Evolutionary conservation across 2,888 invertebrate species (phyloP).

Genomic region (Mesopsocus fuscifrons): DNA sequence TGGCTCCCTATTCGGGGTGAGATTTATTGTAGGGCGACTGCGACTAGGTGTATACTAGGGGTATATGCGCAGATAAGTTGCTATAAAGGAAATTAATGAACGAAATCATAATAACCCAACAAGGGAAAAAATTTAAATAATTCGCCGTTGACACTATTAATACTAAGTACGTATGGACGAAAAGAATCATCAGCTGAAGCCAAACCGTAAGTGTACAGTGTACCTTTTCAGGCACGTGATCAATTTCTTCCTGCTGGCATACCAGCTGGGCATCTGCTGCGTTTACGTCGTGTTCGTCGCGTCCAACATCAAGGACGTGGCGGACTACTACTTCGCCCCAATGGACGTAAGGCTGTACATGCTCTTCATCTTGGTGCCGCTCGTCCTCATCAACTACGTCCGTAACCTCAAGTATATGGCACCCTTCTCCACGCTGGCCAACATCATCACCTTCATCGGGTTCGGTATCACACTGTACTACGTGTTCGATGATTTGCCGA

Average conservation of each 20-base stretch:
- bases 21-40: no score
- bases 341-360: constrained; percentile 23
- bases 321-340: constrained; percentile 30
- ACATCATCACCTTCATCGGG: constrained; percentile 61
- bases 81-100: no score
- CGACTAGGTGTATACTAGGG: no score
- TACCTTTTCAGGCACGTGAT: constrained; percentile 47
- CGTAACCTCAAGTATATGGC: constrained; percentile 72
- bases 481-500: constrained; percentile 51
- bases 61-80: no score
- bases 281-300: constrained; percentile 92
- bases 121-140: no score
- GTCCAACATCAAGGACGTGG: constrained; percentile 47
- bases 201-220: no score
- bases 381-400: constrained; percentile 64
- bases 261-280: constrained; percentile 91
- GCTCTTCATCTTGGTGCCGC: constrained; percentile 22
- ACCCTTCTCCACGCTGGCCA: constrained; percentile 78
- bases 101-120: no score
- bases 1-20: constrained; percentile 47
- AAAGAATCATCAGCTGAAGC: no score
- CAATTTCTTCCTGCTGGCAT: constrained; percentile 58
- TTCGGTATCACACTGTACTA: constrained; percentile 75
- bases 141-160: no score
- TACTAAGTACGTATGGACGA: no score